Percentiles rank a stretch among this genome's conserved stretches.
Evolutionary conservation across 2,113 vertebrate species (phyloP).

Genomic region (Sciurus niger): DNA sequence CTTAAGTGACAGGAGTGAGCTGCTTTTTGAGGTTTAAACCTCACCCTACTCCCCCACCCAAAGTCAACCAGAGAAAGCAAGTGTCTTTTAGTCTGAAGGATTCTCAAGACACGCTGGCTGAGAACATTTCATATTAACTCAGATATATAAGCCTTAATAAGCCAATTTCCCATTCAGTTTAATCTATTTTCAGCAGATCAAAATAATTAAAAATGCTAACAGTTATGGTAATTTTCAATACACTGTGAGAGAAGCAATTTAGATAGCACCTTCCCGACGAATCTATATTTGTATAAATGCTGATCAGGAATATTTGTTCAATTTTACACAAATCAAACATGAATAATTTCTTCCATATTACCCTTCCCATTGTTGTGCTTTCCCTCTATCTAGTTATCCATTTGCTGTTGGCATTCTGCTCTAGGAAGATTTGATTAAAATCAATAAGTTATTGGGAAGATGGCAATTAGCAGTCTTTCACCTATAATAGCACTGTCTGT

Average conservation of each 20-base stretch:
- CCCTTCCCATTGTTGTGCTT: slow-evolving; percentile 74
- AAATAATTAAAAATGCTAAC: slow-evolving; percentile 85
- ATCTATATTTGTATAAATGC: slow-evolving; percentile 81
- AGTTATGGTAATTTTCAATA: slow-evolving; percentile 86
- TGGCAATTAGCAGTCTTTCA: slow-evolving; percentile 87
- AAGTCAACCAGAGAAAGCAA: slow-evolving; percentile 53
- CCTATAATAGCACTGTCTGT: slow-evolving; percentile 82
- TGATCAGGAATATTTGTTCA: slow-evolving; percentile 81
- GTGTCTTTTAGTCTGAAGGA: slow-evolving; percentile 74
- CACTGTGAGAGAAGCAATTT: slow-evolving; percentile 83
- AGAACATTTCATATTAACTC: slow-evolving; percentile 85
- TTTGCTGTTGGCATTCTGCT: slow-evolving; percentile 82
- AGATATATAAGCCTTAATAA: slow-evolving; percentile 80
- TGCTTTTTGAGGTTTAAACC: slow-evolving; percentile 13
- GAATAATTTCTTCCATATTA: slow-evolving; percentile 81
- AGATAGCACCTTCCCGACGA: slow-evolving; percentile 80
- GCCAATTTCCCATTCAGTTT: slow-evolving; percentile 82
- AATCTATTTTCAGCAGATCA: slow-evolving; percentile 84
- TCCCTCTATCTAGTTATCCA: slow-evolving; percentile 71
- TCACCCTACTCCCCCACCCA: too few relatives aligned
- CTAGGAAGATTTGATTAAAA: slow-evolving; percentile 87
- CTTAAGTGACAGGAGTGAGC: background rate
- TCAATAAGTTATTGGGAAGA: slow-evolving; percentile 87
- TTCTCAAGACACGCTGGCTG: slow-evolving; percentile 77
- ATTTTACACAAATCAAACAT: slow-evolving; percentile 81